These are phyloP conservation scores for Stramonita haemastoma DNA, from an alignment of 2,888 invertebrate species.

Conservation along the genomic window DNA sequence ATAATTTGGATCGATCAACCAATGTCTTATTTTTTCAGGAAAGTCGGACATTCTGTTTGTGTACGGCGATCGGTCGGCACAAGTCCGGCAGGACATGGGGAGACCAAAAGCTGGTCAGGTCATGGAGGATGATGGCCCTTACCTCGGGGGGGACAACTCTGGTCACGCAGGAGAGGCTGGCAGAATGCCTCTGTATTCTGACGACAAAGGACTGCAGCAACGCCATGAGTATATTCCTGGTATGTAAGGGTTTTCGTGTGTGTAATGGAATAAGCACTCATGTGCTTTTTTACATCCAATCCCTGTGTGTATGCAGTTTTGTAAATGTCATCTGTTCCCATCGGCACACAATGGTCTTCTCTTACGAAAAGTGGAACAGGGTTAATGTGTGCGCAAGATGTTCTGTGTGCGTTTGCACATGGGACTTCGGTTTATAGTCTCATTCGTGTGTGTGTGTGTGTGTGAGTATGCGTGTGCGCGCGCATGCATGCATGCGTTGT, in stretches of 20 bases:
- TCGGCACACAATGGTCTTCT: no score
- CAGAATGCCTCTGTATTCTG: not conserved
- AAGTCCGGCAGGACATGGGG: not conserved
- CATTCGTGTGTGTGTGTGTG: not conserved
- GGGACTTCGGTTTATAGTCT: not conserved
- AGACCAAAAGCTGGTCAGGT: not conserved
- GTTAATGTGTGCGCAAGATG: not conserved
- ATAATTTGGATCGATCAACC: no score
- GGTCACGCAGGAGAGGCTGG: not conserved
- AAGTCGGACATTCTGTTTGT: not conserved
- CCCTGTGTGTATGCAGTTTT: no score
- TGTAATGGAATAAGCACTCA: no score
- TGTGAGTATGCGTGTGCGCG: not conserved
- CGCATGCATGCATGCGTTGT: not conserved
- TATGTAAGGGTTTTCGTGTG: not conserved
- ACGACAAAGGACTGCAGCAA: not conserved
- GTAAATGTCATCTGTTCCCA: no score
- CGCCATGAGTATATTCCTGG: not conserved
- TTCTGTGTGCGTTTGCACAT: not conserved
- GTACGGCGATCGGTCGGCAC: not conserved
- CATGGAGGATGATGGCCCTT: not conserved
- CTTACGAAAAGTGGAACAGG: no score
- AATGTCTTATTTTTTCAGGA: not conserved
- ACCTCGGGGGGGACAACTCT: not conserved
- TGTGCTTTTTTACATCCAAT: no score